phyloP scores from a whole-genome alignment of 30 jellyfish, hydroid and myxozoan genomes.

The Chironex yamaguchii region DNA sequence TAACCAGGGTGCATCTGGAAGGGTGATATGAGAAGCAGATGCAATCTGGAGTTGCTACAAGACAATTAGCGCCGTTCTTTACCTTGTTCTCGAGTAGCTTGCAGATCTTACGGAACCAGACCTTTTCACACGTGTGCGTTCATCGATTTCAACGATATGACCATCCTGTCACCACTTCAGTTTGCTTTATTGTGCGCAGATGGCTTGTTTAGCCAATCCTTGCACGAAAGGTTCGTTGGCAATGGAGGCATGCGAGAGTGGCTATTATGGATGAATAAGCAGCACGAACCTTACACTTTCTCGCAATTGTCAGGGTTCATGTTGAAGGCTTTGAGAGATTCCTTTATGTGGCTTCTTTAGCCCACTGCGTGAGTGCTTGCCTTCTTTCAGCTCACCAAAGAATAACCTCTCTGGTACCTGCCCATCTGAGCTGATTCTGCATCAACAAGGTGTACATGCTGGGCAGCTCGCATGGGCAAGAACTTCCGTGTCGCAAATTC shows the following conservation, averaged over 20 bases:
- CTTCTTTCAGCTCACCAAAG: not conserved
- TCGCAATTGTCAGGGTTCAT: not conserved
- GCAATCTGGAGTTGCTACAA: no score
- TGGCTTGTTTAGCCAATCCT: not conserved
- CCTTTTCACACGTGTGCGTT: no score
- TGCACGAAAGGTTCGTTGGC: not conserved
- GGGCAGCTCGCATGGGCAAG: not conserved
- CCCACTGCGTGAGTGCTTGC: not conserved
- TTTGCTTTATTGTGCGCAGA: no score
- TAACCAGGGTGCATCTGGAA: no score
- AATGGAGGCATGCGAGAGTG: not conserved
- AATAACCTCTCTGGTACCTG: not conserved
- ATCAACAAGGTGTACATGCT: not conserved
- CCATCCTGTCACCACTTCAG: no score
- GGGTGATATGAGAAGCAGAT: no score
- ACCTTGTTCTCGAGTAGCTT: no score
- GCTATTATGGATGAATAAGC: not conserved
- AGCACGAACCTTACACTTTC: not conserved
- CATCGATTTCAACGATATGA: no score
- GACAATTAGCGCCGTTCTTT: no score
- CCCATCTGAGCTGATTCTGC: not conserved
- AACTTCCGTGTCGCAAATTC: not conserved
- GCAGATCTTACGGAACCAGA: no score
- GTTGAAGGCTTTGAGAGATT: not conserved
- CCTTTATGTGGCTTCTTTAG: not conserved